Conservation (phyloP, 2,888 invertebrate genomes). For the Biston stratarius region DNA sequence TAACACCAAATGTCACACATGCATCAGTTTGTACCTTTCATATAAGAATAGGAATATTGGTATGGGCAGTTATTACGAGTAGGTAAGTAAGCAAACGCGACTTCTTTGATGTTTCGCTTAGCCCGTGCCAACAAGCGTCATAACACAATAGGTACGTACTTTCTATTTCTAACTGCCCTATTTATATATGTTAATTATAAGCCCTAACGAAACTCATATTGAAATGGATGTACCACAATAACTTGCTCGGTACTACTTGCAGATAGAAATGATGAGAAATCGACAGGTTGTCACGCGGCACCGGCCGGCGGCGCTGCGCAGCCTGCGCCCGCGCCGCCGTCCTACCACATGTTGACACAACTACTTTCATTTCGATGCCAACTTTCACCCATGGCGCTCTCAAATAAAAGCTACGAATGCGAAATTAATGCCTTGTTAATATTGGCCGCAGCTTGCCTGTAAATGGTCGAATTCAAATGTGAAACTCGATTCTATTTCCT, state of each 20-base stretch:
- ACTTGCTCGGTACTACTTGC: too few relatives aligned
- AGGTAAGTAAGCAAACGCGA: too few relatives aligned
- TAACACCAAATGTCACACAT: too few relatives aligned
- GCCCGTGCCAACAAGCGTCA: background rate
- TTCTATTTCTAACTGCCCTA: background rate
- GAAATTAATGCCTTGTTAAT: slow-evolving; percentile 58
- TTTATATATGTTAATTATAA: background rate
- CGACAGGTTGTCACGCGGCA: slow-evolving; percentile 64
- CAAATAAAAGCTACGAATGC: slow-evolving; percentile 77
- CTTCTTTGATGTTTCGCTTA: too few relatives aligned
- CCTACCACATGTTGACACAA: slow-evolving; percentile 75
- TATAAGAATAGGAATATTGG: too few relatives aligned
- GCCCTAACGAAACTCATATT: background rate
- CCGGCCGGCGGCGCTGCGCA: slow-evolving; percentile 43
- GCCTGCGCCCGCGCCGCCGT: slow-evolving; percentile 47
- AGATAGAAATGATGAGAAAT: slow-evolving; percentile 71
- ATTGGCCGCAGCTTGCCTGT: slow-evolving; percentile 32
- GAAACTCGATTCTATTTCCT: slow-evolving; percentile 18
- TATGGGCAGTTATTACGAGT: too few relatives aligned
- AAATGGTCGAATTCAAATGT: slow-evolving; percentile 27
- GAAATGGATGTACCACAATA: background rate
- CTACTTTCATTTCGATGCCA: slow-evolving; percentile 84
- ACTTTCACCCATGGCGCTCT: slow-evolving; percentile 80
- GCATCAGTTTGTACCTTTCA: too few relatives aligned
- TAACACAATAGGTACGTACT: background rate